Evolutionary conservation across 2,797 vertebrate genomes (phyloP), one percentile per base, ranked within the genome.

Genomic region (Silurus aristotelis): DNA sequence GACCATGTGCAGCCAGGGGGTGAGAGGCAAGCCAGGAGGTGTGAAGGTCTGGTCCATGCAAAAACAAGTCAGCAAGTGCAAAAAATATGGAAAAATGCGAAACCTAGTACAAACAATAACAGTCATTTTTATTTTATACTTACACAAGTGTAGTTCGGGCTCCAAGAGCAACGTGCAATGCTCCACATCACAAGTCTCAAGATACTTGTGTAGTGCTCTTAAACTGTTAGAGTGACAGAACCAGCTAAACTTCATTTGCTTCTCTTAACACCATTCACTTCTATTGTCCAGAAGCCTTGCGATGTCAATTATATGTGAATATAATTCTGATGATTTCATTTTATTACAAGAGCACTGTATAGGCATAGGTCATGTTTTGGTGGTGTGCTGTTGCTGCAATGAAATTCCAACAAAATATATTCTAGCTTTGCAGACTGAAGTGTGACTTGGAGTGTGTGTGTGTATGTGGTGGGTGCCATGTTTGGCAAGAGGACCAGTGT

Each of bases 401-500:
- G 60, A 86, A 31, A 25, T 67, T 22, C 76, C 85, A 25, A 8
- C 46, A 56, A 78, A 85, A 85, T 82, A 75, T 22, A 55, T 73
- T 63, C n/a, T 81, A 68, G 70, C 60, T 75, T 81, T 13, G 1
- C 20, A 48, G 75, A 64, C 48, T 58, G 25, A 66, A 64, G 43
- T 80, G 43, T 17, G 58, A n/a, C 56, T 20, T 9, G 60, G 52
- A 56, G 72, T 55, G 52, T 72, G 70, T 72, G 63, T 81, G 80
- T 84, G 71, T 52, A 22, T 76, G 55, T 38, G 19, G 83, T 90
- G 93, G 92, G 92, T 94, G 91, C 93, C 91, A 92, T 91, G 92
- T 93, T 92, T 94, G 93, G 93, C 92, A 91, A 88, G 88, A 92
- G 92, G 90, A 89, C 90, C 90, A 79, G 91, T 93, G 94, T 94